A percentile compares a stretch with the other conserved stretches of the same genome.
Conservation (phyloP, 2,888 invertebrate species). For the Agrotis ipsilon region DNA sequence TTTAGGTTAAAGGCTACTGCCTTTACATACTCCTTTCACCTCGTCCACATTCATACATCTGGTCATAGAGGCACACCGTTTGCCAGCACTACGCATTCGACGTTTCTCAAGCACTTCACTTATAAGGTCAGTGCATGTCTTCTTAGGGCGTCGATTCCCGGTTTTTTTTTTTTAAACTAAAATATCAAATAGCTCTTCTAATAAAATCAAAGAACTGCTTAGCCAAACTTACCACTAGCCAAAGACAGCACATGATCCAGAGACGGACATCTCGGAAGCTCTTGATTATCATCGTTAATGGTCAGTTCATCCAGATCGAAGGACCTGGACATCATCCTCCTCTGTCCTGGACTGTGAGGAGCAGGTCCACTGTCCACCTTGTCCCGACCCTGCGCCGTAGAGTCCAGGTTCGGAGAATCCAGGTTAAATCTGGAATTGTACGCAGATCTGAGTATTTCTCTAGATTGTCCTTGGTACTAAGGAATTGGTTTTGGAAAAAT, state of each 20-base stretch:
- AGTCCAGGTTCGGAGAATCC: conserved; percentile 83
- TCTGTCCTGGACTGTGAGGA: conserved; percentile 75
- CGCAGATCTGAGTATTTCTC: conserved; percentile 52
- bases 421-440: conserved; percentile 82
- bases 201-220: background rate
- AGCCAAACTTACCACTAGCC: conserved; percentile 72
- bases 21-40: too few relatives aligned
- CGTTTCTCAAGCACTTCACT: background rate
- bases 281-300: conserved; percentile 69
- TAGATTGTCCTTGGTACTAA: conserved; percentile 51
- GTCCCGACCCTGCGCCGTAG: conserved; percentile 77
- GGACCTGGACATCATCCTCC: conserved; percentile 83
- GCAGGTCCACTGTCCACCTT: conserved; percentile 77
- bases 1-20: too few relatives aligned
- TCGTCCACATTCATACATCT: background rate
- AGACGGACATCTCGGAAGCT: conserved; percentile 84
- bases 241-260: conserved; percentile 84
- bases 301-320: conserved; percentile 85
- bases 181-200: background rate
- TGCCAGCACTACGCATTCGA: background rate
- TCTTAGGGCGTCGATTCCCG: too few relatives aligned
- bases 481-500: conserved; percentile 13
- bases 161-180: background rate
- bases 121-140: background rate
- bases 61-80: background rate